Conservation (phyloP, 1,140 invertebrate species). For the Drosophila albomicans region DNA sequence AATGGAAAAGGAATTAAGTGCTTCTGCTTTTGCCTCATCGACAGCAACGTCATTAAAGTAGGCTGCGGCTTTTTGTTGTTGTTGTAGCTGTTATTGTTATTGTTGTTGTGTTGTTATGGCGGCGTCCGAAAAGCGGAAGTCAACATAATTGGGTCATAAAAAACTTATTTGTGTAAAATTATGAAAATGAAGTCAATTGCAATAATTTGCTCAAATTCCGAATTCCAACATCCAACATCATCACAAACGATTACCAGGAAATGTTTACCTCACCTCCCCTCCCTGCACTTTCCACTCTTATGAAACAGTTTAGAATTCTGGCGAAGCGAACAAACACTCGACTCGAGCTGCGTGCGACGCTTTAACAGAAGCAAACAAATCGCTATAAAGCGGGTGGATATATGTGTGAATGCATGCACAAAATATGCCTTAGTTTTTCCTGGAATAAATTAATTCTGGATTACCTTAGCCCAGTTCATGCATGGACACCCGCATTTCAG, state of each 20-base stretch:
- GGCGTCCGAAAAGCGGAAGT: slow-evolving; percentile 34
- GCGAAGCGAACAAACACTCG: neutral
- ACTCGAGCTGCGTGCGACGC: neutral
- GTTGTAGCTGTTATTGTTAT: slow-evolving; percentile 30
- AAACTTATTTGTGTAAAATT: slow-evolving; percentile 81
- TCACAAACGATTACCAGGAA: slow-evolving; percentile 64
- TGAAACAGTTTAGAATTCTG: slow-evolving; percentile 27
- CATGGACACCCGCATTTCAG: slow-evolving; percentile 1
- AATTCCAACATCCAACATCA: slow-evolving; percentile 35
- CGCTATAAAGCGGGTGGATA: neutral
- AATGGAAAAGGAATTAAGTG: slow-evolving; percentile 37
- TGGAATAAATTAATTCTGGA: slow-evolving; percentile 27
- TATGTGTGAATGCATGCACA: slow-evolving; percentile 17
- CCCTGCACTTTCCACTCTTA: neutral
- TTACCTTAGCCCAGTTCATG: slow-evolving; percentile 1
- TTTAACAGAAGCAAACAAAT: neutral
- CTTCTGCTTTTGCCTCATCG: slow-evolving; percentile 1
- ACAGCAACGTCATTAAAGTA: slow-evolving; percentile 27
- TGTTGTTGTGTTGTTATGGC: slow-evolving; percentile 19
- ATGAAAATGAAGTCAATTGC: slow-evolving; percentile 80
- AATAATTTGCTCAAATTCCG: slow-evolving; percentile 69
- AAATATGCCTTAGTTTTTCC: slow-evolving; percentile 36
- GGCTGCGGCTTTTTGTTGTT: slow-evolving; percentile 16
- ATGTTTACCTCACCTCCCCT: slow-evolving; percentile 20
- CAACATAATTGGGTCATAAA: slow-evolving; percentile 76